phyloP scores from a whole-genome alignment of 35 echinoderm and acorn worm species.

The Patiria miniata region DNA sequence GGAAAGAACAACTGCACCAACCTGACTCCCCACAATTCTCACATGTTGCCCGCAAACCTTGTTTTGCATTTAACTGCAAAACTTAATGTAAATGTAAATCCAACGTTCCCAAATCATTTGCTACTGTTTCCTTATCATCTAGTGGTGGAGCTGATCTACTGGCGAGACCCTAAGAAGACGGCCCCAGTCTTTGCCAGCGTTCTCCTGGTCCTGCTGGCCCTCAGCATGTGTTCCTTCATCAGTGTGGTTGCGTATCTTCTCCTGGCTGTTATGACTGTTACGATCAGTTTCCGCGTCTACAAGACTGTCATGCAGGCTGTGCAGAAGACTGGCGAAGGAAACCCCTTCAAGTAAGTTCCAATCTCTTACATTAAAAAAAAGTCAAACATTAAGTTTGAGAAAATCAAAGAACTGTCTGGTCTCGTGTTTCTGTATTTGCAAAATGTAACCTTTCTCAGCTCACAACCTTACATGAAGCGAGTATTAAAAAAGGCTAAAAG shows the following conservation, averaged over 20 bases:
- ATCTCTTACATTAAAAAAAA: background rate
- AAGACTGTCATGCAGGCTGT: constrained; percentile 96
- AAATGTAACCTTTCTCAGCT: too few species aligned
- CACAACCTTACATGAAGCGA: too few species aligned
- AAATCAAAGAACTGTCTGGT: background rate
- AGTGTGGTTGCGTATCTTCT: constrained; percentile 97
- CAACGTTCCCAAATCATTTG: too few species aligned
- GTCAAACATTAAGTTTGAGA: background rate
- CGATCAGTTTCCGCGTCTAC: constrained; percentile 98
- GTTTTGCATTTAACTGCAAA: too few species aligned
- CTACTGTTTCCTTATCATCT: too few species aligned
- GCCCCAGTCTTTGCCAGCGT: constrained; percentile 83
- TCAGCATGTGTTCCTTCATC: constrained; percentile 93
- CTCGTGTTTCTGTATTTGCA: too few species aligned
- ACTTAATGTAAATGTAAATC: too few species aligned
- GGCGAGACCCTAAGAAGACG: constrained; percentile 93
- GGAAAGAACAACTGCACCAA: too few species aligned
- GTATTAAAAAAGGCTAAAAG: too few species aligned
- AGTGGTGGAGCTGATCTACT: constrained; percentile 98
- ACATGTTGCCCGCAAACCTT: too few species aligned
- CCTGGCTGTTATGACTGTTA: constrained; percentile 91
- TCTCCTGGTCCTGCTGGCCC: constrained; percentile 81
- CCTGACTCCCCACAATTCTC: too few species aligned
- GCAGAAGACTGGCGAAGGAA: constrained; percentile 97
- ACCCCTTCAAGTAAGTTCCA: constrained; percentile 97